A percentile compares a stretch with the other conserved stretches of the same genome.
phyloP scores from a whole-genome alignment of 2,888 invertebrate species.

The Teleogryllus oceanicus region DNA sequence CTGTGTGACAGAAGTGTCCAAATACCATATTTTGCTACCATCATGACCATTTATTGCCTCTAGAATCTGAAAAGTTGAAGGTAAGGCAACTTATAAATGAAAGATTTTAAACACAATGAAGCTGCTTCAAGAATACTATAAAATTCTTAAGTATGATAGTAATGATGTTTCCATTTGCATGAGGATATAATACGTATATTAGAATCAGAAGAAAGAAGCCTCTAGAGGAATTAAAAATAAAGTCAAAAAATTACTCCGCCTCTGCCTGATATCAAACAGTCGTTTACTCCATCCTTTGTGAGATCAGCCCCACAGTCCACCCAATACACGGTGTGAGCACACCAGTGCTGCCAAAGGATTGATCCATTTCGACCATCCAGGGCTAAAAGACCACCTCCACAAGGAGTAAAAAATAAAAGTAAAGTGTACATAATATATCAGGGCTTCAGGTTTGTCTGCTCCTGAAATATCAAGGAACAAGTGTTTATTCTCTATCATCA shows the following conservation, averaged over 20 bases:
- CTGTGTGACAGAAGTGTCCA: conserved; percentile 48
- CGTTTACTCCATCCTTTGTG: conserved; percentile 62
- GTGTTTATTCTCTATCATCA: conserved; percentile 19
- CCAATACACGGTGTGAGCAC: conserved; percentile 67
- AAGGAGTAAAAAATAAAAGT: conserved; percentile 63
- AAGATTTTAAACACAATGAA: too few species aligned
- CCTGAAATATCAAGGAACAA: conserved; percentile 42
- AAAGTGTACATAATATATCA: conserved; percentile 57
- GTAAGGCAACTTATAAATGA: too few species aligned
- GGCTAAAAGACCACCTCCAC: conserved; percentile 72
- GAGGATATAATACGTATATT: too few species aligned
- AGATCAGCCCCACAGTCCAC: conserved; percentile 69
- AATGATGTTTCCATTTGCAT: too few species aligned
- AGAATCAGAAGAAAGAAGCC: too few species aligned
- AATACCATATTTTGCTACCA: conserved; percentile 65
- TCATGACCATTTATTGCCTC: conserved; percentile 63
- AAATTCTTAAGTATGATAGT: too few species aligned
- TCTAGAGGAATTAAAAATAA: too few species aligned
- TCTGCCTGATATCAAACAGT: conserved; percentile 68
- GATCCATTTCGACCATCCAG: conserved; percentile 68
- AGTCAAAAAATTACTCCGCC: conserved; percentile 53
- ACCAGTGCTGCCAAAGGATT: conserved; percentile 71
- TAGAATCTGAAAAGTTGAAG: conserved; percentile 51
- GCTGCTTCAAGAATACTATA: too few species aligned
- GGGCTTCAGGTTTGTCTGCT: conserved; percentile 57